Base-by-base conservation (phyloP, 1,140 invertebrate genomes). In the Aphaenogaster ashmeadi region DNA sequence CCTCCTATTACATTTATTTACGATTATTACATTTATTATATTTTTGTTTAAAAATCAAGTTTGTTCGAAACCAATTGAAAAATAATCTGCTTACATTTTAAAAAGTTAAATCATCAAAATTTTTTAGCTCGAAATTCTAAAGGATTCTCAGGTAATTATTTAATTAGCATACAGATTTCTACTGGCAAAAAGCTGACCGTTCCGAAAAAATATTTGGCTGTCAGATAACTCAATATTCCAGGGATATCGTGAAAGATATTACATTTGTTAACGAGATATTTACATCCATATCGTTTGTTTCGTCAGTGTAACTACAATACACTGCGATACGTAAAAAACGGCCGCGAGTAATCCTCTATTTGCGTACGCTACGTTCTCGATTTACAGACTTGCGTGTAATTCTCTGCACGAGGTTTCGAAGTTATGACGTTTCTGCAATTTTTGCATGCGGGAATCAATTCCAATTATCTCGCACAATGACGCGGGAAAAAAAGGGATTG, bases 401-500 rank as follows among this genome's bases (percentile, higher is more conserved):
- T 47, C 27, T 27, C 13, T 21, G 27, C 41, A 41, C 33, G 67
- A 47, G 18, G 62, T 60, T 83, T 50, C 13, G 13, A 74, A 75
- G 13, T 84, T 60, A 50, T 47, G 41, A 60, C 11, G 21, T 36
- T 64, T 50, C 38, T 54, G 27, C 60, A 87, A 71, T 86, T 74
- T 36, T 56, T 36, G 33, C 38, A 33, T 33, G 52, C 77, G 77
- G 18, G 78, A 87, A 93, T 92, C 92, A 88, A 87, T 88, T 92
- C 77, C 83, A 89, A 88, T 92, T 92, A 90, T 88, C 86, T 79
- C 60, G 44, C 27, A 60, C 78, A 84, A 87, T 87, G 50, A 47
- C 2, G 7, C 21, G 11, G 41, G 36, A 0, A 36, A 18, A 52
- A 52, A 60, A 44, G 52, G 15, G n/a, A 21, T 38, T 41, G 56